phyloP scores from a whole-genome alignment of 1,140 invertebrate genomes.

The Magallana gigas region DNA sequence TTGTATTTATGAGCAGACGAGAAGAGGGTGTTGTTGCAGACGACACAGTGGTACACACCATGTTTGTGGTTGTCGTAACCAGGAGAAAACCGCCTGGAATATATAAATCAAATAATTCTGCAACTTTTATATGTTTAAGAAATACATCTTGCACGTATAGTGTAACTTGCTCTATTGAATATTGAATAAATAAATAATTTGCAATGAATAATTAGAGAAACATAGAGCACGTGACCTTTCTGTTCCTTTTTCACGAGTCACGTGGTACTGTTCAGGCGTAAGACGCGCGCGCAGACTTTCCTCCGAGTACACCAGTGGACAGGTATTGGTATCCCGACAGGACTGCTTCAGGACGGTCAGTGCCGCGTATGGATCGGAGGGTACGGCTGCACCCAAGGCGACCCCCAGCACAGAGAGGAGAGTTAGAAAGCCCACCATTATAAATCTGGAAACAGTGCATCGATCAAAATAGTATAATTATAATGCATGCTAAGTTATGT shows the following conservation, averaged over 20 bases:
- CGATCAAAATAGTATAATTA: too few species aligned
- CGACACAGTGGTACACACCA: conserved; percentile 85
- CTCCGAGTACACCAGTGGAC: background rate
- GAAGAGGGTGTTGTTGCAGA: conserved; percentile 94
- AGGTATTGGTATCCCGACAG: conserved; percentile 2
- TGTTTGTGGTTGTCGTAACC: conserved; percentile 49
- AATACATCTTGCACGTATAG: too few species aligned
- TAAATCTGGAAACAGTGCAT: background rate
- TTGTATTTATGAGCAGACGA: conserved; percentile 96
- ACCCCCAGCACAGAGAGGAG: background rate
- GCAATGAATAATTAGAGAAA: too few species aligned
- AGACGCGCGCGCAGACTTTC: background rate
- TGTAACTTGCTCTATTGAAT: too few species aligned
- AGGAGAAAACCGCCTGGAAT: conserved; percentile 12
- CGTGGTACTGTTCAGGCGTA: conserved; percentile 30
- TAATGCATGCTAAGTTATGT: too few species aligned
- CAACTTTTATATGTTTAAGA: too few species aligned
- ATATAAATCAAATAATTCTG: too few species aligned
- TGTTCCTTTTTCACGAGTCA: conserved; percentile 41
- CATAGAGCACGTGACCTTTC: background rate
- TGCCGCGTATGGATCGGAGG: background rate
- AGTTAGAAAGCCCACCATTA: background rate
- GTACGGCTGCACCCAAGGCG: background rate
- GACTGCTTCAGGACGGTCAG: conserved; percentile 25
- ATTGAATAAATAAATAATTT: too few species aligned